Evolutionary conservation across 37 sponge, comb jelly and placozoan genomes (phyloP), one percentile per base, ranked within the genome.

Genomic region (Hormiphora californensis): DNA sequence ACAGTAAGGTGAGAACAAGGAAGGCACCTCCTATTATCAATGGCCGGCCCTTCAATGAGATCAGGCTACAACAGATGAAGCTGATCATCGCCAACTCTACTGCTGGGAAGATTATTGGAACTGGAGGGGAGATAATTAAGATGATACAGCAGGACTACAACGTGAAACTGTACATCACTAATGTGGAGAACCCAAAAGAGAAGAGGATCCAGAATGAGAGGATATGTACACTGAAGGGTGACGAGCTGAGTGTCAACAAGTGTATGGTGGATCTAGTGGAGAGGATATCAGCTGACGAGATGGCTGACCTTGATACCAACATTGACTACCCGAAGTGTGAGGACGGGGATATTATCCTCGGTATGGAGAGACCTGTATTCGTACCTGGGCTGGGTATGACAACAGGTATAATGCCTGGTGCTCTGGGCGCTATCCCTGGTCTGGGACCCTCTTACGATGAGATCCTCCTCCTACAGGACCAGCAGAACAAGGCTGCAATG

Each of bases 91-190:
- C 81, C 3, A 73, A 73, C 81, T 73, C 81, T 0, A 73, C 81
- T 7, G 81, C 81, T 40, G 81, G 81, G 9, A 73, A 73, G 49
- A 36, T 73, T 0, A 73, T 73, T 21, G 81, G 81, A 40, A 73
- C 81, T 25, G 81, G 81, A 19, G 81, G 81, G 9, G 81, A 73
- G 81, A 36, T 73, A 1, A 73, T 73, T 22, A 73, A 73, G 81
- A 73, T 73, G 81, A 73, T 73, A n/a, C 81, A 73, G 46, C 81
- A 73, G 44, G 81, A 73, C 12, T 46, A 73, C 81, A 73, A 73
- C 44, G 81, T 73, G 30, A 73, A 73, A 73, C 81, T 73, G 7
- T 73, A 43, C 81, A 73, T 73, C 81, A 73, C 81, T 11, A 73
- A 73, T 28, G 81, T 73, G 81, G 81, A 73, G 17, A 73, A 73